A percentile compares a stretch with the other conserved stretches of the same genome.
Conservation (phyloP, 2,888 invertebrate genomes). For the Falcaria lacertinaria region DNA sequence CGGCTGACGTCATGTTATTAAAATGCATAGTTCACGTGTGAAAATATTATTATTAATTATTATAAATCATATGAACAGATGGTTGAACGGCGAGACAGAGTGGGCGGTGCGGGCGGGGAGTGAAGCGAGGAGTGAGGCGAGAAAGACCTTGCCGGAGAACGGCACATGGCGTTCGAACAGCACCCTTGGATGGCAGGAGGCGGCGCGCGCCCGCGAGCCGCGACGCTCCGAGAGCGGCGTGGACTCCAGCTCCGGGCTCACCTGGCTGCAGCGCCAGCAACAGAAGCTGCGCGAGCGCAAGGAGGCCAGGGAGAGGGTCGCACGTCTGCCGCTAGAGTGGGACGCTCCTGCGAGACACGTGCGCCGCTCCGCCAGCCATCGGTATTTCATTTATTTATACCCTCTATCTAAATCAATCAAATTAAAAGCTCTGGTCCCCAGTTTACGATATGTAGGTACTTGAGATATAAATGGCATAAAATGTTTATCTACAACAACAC, state of each 20-base stretch:
- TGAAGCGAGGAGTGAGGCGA: slow-evolving; percentile 41
- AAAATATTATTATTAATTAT: too few relatives aligned
- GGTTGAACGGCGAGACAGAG: slow-evolving; percentile 67
- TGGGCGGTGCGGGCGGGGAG: slow-evolving; percentile 61
- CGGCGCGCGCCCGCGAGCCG: slow-evolving; percentile 49
- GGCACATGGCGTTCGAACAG: slow-evolving; percentile 66
- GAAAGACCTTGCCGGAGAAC: slow-evolving; percentile 56
- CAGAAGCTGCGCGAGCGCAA: slow-evolving; percentile 88
- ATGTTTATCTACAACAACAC: too few relatives aligned
- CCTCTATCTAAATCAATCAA: too few relatives aligned
- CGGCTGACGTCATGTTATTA: background rate
- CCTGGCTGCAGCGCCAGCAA: slow-evolving; percentile 92
- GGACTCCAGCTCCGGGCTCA: slow-evolving; percentile 76
- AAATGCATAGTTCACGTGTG: background rate
- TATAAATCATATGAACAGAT: too few relatives aligned
- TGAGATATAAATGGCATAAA: too few relatives aligned
- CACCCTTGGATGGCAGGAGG: slow-evolving; percentile 66
- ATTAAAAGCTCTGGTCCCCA: too few relatives aligned
- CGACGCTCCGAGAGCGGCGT: slow-evolving; percentile 61
- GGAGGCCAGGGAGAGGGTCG: slow-evolving; percentile 86
- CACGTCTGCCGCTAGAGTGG: slow-evolving; percentile 85
- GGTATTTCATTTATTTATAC: slow-evolving; percentile 37
- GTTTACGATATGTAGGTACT: too few relatives aligned
- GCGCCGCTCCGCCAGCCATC: slow-evolving; percentile 74
- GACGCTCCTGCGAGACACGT: slow-evolving; percentile 69